Conservation (phyloP, 2,888 invertebrate species). For the Nemurella pictetii region DNA sequence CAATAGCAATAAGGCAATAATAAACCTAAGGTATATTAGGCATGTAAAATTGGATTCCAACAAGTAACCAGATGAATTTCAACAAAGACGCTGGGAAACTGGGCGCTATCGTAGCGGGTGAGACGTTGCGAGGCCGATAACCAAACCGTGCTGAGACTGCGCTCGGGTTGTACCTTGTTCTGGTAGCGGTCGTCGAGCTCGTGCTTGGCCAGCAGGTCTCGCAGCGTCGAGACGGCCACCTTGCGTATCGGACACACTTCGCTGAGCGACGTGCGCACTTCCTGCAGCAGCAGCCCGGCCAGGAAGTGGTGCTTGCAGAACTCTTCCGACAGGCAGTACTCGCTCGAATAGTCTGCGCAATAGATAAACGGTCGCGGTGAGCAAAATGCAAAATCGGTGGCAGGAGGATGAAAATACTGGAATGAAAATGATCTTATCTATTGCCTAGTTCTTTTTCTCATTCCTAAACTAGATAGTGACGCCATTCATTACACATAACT, state of each 20-base stretch:
- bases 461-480: no score
- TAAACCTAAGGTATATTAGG: no score
- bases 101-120: no score
- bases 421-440: no score
- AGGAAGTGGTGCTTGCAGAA: slow-evolving; percentile 92
- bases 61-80: slow-evolving; percentile 14
- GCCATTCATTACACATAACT: no score
- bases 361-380: neutral
- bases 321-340: slow-evolving; percentile 71
- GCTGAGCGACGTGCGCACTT: slow-evolving; percentile 82
- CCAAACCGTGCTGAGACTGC: neutral
- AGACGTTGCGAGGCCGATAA: no score
- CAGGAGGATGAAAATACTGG: no score
- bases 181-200: slow-evolving; percentile 90
- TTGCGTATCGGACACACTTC: slow-evolving; percentile 83
- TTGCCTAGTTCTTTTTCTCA: no score
- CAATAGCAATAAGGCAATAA: no score
- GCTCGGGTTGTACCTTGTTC: slow-evolving; percentile 59
- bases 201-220: slow-evolving; percentile 91
- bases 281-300: slow-evolving; percentile 83
- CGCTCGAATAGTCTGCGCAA: slow-evolving; percentile 41
- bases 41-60: no score
- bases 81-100: no score
- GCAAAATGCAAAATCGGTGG: no score
- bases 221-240: slow-evolving; percentile 75